phyloP scores from a whole-genome alignment of 2,797 vertebrate genomes.

The Salarias fasciatus region DNA sequence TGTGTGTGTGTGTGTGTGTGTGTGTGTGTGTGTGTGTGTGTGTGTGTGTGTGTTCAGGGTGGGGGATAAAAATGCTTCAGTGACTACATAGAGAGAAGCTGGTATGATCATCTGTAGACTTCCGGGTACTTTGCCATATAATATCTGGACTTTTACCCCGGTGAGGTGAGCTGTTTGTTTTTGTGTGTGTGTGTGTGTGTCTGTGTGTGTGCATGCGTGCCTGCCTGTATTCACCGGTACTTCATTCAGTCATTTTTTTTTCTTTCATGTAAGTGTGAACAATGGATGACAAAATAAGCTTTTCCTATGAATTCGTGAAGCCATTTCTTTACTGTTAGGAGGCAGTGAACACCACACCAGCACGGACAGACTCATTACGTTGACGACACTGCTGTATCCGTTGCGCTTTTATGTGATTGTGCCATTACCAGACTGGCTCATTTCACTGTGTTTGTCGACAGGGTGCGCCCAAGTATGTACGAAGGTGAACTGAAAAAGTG shows the following conservation, averaged over 20 bases:
- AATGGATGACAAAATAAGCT: background rate
- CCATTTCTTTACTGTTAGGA: no score
- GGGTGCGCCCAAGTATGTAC: slow-evolving; percentile 66
- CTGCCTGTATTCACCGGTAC: slow-evolving; percentile 4
- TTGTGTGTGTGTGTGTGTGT: slow-evolving; percentile 27
- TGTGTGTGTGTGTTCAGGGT: slow-evolving; percentile 49
- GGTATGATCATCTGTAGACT: slow-evolving; percentile 47
- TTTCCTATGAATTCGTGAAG: no score
- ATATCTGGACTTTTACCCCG: slow-evolving; percentile 72
- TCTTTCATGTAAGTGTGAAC: no score
- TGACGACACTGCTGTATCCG: slow-evolving; percentile 10
- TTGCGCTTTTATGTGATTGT: slow-evolving; percentile 4
- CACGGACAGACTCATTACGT: no score
- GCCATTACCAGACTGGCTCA: slow-evolving; percentile 21
- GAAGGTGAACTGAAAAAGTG: slow-evolving; percentile 43
- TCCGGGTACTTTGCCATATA: slow-evolving; percentile 67
- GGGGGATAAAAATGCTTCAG: slow-evolving; percentile 52
- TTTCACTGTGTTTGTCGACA: slow-evolving; percentile 71
- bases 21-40: slow-evolving; percentile 38
- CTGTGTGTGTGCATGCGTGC: slow-evolving; percentile 14
- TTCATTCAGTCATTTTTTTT: no score
- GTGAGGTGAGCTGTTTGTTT: slow-evolving; percentile 54
- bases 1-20: slow-evolving; percentile 43
- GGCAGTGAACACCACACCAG: no score
- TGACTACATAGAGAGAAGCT: slow-evolving; percentile 45